Evolutionary conservation across 2,797 vertebrate species (phyloP).

Genomic region (Acomys russatus): DNA sequence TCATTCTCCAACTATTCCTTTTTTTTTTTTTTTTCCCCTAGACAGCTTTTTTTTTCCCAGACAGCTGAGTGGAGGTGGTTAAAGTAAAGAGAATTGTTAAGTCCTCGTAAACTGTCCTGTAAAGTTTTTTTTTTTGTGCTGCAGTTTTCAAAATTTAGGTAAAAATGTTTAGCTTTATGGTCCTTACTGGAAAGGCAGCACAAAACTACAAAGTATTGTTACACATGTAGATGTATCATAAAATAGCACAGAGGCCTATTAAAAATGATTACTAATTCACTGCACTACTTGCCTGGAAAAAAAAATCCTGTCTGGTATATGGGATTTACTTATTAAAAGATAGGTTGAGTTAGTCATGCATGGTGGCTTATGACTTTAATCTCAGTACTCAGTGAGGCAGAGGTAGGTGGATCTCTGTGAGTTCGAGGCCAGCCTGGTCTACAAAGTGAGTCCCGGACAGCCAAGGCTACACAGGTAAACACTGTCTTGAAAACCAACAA

Average conservation of each 20-base stretch:
- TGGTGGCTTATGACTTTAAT: too few relatives aligned
- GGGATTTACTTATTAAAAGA: conserved; percentile 28
- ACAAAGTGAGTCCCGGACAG: too few relatives aligned
- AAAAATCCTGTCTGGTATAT: conserved; percentile 50
- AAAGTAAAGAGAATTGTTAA: conserved; percentile 12
- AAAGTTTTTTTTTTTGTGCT: not conserved
- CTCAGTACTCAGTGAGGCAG: too few relatives aligned
- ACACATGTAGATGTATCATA: not conserved
- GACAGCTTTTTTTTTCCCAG: not conserved
- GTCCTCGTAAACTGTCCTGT: not conserved
- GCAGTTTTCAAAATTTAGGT: conserved; percentile 30
- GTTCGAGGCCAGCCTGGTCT: too few relatives aligned
- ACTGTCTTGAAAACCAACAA: too few relatives aligned
- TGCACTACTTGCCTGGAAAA: not conserved
- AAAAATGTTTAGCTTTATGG: conserved; percentile 46
- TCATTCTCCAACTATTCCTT: conserved; percentile 39
- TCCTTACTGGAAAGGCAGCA: conserved; percentile 38
- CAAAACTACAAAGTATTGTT: not conserved
- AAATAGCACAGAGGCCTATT: conserved; percentile 59
- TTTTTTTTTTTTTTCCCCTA: not conserved
- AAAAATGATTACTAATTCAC: conserved; percentile 50
- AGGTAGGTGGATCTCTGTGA: too few relatives aligned
- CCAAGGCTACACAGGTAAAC: too few relatives aligned
- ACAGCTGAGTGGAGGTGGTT: not conserved
- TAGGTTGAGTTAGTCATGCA: too few relatives aligned